Base-by-base conservation (phyloP, 1,140 invertebrate species). In the Calosoma granatense region DNA sequence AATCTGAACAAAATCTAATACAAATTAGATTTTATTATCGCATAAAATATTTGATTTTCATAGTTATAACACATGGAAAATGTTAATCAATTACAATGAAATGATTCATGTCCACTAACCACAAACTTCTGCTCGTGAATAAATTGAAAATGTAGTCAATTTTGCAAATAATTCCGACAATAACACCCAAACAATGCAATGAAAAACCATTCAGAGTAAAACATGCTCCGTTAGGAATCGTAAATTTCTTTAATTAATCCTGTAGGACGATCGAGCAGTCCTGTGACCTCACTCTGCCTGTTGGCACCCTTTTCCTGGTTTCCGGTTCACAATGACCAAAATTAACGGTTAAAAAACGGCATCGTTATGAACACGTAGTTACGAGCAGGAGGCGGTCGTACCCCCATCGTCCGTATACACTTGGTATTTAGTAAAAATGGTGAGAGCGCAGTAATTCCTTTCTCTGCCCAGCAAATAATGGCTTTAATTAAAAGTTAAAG, bases 401-500 rank as follows among this genome's bases (percentile, higher is more conserved):
- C n/a, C 4, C 26, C 26, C 26, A 30, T 4, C 26, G 14, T 30
- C 26, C 14, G 14, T 4, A 4, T 6, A 30, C 6, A 4, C 6
- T 30, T 30, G 26, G 26, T 30, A 30, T 30, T 30, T 30, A 30
- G 26, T 30, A 30, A 30, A 30, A 30, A 30, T 30, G 26, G 26
- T 14, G 26, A 14, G 14, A 4, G 26, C 6, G 58, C 58, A 15
- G 61, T 62, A 64, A 62, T 62, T 59, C 58, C 55, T 57, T 51
- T 53, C 56, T 11, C 55, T 14, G 14, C 57, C 55, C 59, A 59
- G 59, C 57, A 62, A 64, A 62, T 62, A 64, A 64, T 59, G 59
- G 51, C 56, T 62, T 63, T 63, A 64, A 64, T 64, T 64, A 63
- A 63, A 64, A 64, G 61, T 63, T 60, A 59, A 63, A 64, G 61